Percentiles rank a stretch among this genome's conserved stretches.
Conservation (phyloP, 2,797 vertebrate species). For the Hemitrygon akajei region DNA sequence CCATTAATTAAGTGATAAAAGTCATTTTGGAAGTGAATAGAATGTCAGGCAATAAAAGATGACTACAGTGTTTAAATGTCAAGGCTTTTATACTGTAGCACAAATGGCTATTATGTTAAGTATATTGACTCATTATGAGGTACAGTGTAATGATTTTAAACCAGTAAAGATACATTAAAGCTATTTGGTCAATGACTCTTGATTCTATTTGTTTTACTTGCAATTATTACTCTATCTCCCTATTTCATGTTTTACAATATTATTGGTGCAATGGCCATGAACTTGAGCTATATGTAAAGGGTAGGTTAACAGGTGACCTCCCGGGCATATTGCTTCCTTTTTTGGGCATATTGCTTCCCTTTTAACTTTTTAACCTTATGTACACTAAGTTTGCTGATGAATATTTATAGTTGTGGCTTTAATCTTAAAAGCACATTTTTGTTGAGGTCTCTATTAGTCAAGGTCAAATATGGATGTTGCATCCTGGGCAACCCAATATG, state of each 20-base stretch:
- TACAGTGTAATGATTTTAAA: slow-evolving; percentile 20
- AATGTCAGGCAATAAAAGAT: slow-evolving; percentile 37
- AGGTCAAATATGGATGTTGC: too few species aligned
- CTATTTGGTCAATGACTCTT: slow-evolving; percentile 22
- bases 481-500: too few species aligned
- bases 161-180: neutral
- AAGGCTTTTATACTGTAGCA: slow-evolving; percentile 30
- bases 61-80: slow-evolving; percentile 34
- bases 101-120: slow-evolving; percentile 30
- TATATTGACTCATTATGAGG: slow-evolving; percentile 29
- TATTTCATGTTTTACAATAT: neutral
- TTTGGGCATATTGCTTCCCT: neutral
- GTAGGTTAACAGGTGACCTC: neutral
- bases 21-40: slow-evolving; percentile 16
- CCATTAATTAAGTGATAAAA: slow-evolving; percentile 34
- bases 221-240: neutral
- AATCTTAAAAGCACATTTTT: neutral
- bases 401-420: neutral
- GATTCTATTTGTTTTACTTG: slow-evolving; percentile 32
- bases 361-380: neutral
- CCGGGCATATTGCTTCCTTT: neutral
- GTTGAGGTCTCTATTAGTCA: too few species aligned
- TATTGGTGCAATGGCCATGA: neutral
- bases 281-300: neutral
- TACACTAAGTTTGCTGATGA: neutral